Base-by-base conservation (phyloP, 2,113 vertebrate species). In the Ceyx melanurus region DNA sequence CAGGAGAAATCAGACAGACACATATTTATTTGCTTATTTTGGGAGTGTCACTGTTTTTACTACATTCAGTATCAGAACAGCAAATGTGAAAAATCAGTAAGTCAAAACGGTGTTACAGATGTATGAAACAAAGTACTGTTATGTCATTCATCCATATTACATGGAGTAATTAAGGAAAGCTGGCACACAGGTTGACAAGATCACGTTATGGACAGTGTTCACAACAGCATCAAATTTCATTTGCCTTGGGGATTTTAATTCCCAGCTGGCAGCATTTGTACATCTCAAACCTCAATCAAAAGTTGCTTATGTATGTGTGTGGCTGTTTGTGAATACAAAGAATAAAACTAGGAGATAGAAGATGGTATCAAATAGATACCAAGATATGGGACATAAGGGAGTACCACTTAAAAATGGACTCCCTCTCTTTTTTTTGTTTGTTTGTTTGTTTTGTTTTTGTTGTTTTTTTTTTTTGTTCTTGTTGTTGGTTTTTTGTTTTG, bases 241-340 rank as follows among this genome's bases (percentile, higher is more conserved):
- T 79, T 94, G 88, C 88, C 62, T 78, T 66, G 77, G 81, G 58
- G 57, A 93, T 73, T 21, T 17, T 82, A 48, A 75, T 43, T 90
- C 74, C 45, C 61, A 92, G 78, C 23, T 15, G 35, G 13, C 51
- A 72, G 35, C 22, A 88, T 82, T 48, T 82, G 35, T 72, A 77
- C 14, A 45, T 23, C 61, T 3, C 3, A 79, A 88, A 68, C 42
- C 65, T 73, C 71, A 72, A 15, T 76, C 77, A 68, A 50, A 68
- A 93, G 61, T 68, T 83, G 25, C 37, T 3, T 48, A 20, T 0
- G 1, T 26, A 19, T 71, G 16, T 77, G 68, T 0, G 16, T 60
- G 54, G 76, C 62, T 23, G 58, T 79, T 56, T 50, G 20, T 35
- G 42, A 51, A 9, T 23, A 28, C 5, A 29, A 78, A 81, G 73